phyloP scores from a whole-genome alignment of 2,113 vertebrate species.

The Forbesichthys papilliferus region DNA sequence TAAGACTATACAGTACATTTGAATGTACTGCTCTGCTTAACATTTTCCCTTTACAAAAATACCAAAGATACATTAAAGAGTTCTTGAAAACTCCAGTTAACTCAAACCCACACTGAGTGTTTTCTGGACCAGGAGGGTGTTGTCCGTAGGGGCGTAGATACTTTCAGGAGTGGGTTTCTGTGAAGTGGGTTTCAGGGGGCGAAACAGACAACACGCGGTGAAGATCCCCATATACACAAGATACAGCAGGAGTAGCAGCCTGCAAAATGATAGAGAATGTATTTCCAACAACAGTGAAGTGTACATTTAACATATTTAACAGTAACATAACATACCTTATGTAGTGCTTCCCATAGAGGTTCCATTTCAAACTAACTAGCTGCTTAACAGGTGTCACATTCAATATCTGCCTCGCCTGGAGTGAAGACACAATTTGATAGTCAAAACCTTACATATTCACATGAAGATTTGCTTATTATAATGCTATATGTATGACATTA shows the following conservation, averaged over 20 bases:
- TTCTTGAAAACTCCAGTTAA: too few relatives aligned
- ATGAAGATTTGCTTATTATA: background rate
- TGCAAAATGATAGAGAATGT: slow-evolving; percentile 23
- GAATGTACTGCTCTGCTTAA: too few relatives aligned
- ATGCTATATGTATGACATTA: background rate
- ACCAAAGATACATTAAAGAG: too few relatives aligned
- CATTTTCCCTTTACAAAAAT: too few relatives aligned
- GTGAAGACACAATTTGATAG: background rate
- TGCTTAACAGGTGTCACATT: slow-evolving; percentile 79
- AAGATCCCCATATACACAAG: slow-evolving; percentile 90
- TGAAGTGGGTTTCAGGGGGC: slow-evolving; percentile 83
- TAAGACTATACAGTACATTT: too few relatives aligned
- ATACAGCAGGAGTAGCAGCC: slow-evolving; percentile 84
- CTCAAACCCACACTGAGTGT: slow-evolving; percentile 61
- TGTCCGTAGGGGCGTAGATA: slow-evolving; percentile 62
- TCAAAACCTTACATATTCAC: background rate
- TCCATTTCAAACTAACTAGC: slow-evolving; percentile 94
- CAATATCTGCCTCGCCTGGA: slow-evolving; percentile 80
- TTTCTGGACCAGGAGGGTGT: slow-evolving; percentile 82
- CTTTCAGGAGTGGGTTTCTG: slow-evolving; percentile 74
- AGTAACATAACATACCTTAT: slow-evolving; percentile 76
- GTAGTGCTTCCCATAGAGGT: slow-evolving; percentile 88
- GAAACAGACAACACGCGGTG: slow-evolving; percentile 86
- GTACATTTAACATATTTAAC: too few relatives aligned
- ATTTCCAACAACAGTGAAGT: too few relatives aligned